Conservation (phyloP, 2,888 invertebrate genomes). For the Anarsia innoxiella region DNA sequence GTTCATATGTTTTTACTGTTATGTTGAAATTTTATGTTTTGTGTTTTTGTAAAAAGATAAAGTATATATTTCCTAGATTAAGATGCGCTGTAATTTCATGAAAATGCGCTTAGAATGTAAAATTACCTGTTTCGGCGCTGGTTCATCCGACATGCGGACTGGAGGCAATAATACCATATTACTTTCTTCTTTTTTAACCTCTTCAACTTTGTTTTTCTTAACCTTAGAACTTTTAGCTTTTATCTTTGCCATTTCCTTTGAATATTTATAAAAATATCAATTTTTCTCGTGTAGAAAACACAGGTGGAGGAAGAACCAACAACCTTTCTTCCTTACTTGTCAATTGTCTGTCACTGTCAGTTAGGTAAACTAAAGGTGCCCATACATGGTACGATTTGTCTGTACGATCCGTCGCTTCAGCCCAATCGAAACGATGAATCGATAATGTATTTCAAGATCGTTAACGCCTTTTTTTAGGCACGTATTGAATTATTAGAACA, state of each 20-base stretch:
- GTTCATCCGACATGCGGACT: slow-evolving; percentile 83
- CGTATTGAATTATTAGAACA: no score
- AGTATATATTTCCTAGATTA: slow-evolving; percentile 1
- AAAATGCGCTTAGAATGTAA: slow-evolving; percentile 1
- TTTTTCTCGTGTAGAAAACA: not conserved
- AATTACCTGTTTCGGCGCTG: slow-evolving; percentile 79
- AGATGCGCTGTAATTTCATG: not conserved
- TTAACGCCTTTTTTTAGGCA: no score
- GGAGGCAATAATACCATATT: slow-evolving; percentile 63
- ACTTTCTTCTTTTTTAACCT: slow-evolving; percentile 44
- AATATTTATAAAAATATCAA: not conserved
- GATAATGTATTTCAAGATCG: no score
- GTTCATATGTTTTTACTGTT: not conserved
- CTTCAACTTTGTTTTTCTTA: slow-evolving; percentile 44
- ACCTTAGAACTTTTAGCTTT: slow-evolving; percentile 51
- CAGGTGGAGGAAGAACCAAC: no score
- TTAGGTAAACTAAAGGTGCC: no score
- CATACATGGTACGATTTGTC: no score
- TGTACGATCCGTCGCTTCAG: no score
- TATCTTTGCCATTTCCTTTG: slow-evolving; percentile 46
- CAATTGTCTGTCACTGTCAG: no score
- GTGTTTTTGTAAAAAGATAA: not conserved
- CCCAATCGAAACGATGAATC: no score
- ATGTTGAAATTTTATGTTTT: not conserved
- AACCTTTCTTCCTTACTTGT: no score